These are phyloP conservation scores for Drosophila birchii DNA, from an alignment of 2,888 invertebrate genomes.

Conservation along the genomic window DNA sequence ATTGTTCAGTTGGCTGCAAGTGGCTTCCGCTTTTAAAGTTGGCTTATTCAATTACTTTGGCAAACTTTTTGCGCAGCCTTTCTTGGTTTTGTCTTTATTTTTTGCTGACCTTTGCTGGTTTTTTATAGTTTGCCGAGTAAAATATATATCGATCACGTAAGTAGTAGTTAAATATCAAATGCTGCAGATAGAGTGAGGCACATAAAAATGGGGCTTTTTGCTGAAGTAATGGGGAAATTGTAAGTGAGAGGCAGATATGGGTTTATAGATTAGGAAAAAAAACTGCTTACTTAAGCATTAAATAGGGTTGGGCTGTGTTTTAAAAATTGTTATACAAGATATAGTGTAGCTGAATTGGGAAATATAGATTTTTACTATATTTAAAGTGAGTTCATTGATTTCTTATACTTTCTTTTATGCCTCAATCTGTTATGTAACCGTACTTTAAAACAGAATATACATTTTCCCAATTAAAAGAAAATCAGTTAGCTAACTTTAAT, in stretches of 20 bases:
- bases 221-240: conserved; percentile 5
- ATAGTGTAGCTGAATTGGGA: too few species aligned
- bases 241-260: conserved; percentile 12
- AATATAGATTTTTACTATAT: neutral
- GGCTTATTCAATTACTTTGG: conserved; percentile 37
- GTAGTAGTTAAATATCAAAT: conserved; percentile 31
- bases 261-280: neutral
- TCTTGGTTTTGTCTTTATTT: conserved; percentile 2
- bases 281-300: conserved; percentile 14
- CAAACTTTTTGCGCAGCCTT: conserved; percentile 31
- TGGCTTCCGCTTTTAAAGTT: conserved; percentile 48
- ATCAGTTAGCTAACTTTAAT: conserved; percentile 5
- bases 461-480: conserved; percentile 6
- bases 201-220: neutral
- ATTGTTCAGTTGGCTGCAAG: conserved; percentile 35
- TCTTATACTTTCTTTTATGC: neutral
- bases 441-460: neutral
- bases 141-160: conserved; percentile 40
- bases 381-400: neutral
- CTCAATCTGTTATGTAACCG: neutral
- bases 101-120: conserved; percentile 38
- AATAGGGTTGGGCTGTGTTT: neutral
- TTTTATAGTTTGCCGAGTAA: conserved; percentile 18
- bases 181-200: conserved; percentile 12
- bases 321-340: too few species aligned